Conservation (phyloP, 2,888 invertebrate genomes). For the Clostera curtula region DNA sequence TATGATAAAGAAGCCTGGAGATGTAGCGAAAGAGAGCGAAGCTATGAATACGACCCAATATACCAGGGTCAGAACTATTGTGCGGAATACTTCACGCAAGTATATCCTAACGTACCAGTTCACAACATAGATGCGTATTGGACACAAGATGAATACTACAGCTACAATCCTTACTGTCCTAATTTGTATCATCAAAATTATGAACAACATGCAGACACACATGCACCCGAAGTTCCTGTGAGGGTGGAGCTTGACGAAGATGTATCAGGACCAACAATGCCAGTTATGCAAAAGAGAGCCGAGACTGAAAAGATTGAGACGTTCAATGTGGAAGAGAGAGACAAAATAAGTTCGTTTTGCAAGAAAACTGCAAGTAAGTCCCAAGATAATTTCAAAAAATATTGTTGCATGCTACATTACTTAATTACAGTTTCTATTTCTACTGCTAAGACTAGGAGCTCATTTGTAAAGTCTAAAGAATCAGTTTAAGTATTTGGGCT, state of each 20-base stretch:
- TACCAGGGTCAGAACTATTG: conserved; percentile 44
- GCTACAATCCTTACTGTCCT: conserved; percentile 52
- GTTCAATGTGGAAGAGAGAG: conserved; percentile 17
- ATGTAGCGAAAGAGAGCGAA: conserved; percentile 38
- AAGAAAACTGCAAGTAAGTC: conserved; percentile 54
- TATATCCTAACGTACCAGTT: conserved; percentile 46
- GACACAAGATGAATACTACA: conserved; percentile 47
- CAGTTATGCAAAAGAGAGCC: conserved; percentile 14
- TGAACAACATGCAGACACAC: conserved; percentile 38
- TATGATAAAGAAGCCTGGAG: conserved; percentile 57
- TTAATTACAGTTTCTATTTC: no score
- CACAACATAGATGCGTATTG: conserved; percentile 54
- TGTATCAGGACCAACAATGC: conserved; percentile 10
- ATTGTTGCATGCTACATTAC: no score
- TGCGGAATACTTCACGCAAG: conserved; percentile 46
- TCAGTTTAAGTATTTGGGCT: no score
- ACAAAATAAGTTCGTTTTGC: conserved; percentile 27
- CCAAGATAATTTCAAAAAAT: no score
- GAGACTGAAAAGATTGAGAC: conserved; percentile 17
- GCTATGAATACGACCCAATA: conserved; percentile 42
- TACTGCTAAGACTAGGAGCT: no score
- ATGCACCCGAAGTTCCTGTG: conserved; percentile 23
- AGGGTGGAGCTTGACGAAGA: conserved; percentile 30
- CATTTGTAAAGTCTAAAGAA: no score
- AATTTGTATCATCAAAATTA: conserved; percentile 53